Percentiles rank a stretch among this genome's conserved stretches.
Evolutionary conservation across 1,140 invertebrate species (phyloP).

Genomic region (Platorchestia sp.): DNA sequence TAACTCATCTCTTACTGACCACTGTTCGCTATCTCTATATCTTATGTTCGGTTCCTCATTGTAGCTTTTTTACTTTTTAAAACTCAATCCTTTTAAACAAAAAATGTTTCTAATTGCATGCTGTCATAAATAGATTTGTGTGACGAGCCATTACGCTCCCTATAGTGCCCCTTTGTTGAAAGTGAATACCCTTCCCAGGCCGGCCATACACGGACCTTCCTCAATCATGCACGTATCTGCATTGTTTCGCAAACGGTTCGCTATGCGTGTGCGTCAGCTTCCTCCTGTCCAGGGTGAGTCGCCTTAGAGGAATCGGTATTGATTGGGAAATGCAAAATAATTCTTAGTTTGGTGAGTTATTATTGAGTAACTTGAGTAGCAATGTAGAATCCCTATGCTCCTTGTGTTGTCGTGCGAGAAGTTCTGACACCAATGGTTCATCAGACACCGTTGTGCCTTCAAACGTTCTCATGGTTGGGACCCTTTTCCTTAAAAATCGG

Average conservation of each 20-base stretch:
- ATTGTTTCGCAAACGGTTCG: not conserved
- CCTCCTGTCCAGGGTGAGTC: not conserved
- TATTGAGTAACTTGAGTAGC: not conserved
- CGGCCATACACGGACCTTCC: too few species aligned
- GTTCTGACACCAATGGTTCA: too few species aligned
- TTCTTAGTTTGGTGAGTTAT: not conserved
- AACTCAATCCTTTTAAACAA: not conserved
- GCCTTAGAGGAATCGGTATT: not conserved
- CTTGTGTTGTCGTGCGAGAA: too few species aligned
- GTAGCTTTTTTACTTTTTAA: not conserved
- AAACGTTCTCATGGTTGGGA: too few species aligned
- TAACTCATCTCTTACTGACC: not conserved
- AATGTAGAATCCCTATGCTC: not conserved
- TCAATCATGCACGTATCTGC: not conserved
- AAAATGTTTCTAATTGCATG: not conserved
- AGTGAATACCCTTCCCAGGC: not conserved
- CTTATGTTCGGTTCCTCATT: not conserved
- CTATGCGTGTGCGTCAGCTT: not conserved
- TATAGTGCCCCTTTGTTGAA: not conserved
- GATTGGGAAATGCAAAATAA: not conserved
- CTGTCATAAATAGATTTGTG: not conserved
- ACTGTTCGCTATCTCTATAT: not conserved
- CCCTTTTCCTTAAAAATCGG: too few species aligned
- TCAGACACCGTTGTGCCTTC: too few species aligned
- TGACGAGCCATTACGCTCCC: not conserved